Base-by-base conservation (phyloP, 2,888 invertebrate genomes). In the Steinernema hermaphroditum region DNA sequence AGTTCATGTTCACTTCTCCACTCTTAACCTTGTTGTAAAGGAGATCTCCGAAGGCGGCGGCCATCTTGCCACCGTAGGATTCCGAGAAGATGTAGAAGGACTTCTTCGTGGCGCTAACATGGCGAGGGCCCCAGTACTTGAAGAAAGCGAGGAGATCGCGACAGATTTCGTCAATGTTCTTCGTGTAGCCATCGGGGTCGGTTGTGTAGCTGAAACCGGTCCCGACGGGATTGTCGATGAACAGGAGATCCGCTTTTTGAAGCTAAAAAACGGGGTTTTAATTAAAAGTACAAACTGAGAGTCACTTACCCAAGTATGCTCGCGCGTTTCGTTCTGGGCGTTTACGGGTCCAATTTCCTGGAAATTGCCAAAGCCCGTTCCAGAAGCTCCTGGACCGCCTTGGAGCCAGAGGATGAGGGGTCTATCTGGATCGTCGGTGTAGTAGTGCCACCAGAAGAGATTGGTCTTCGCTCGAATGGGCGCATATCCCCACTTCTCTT, bases 31-130 rank as follows among this genome's bases (percentile, higher is more conserved):
- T 91, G 91, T 29, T 68, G 24, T 43, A 37, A 2, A 41, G 57
- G 24, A 68, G 22, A 41, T 32, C 41, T 16, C 71, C 93, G 87
- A 94, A 93, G 82, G 93, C 93, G 0, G 92, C 91, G 0, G 93
- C 92, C 93, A 94, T 94, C 89, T 94, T 94, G 0, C 94, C 94
- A 22, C 94, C 94, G 87, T 94, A 94, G 0, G 94, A 94, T 87
- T 95, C 94, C 29, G 92, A 92, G 83, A 93, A 92, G 75, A 94
- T 92, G 86, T 94, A 94, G 43, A 93, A 89, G 0, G 93, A 92
- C 54, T 54, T 54, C 27, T 22, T 46, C 2, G 70, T 44, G 29
- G 44, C 24, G 54, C 37, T 49, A 2, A 32, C 22, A n/a, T 69
- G 43, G n/a, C 43, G 29, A 43, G 69, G 68, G 8, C 34, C 41